Percentiles rank a stretch among this genome's conserved stretches.
Conservation (phyloP, 2,113 vertebrate species). For the Phainopepla nitens region DNA sequence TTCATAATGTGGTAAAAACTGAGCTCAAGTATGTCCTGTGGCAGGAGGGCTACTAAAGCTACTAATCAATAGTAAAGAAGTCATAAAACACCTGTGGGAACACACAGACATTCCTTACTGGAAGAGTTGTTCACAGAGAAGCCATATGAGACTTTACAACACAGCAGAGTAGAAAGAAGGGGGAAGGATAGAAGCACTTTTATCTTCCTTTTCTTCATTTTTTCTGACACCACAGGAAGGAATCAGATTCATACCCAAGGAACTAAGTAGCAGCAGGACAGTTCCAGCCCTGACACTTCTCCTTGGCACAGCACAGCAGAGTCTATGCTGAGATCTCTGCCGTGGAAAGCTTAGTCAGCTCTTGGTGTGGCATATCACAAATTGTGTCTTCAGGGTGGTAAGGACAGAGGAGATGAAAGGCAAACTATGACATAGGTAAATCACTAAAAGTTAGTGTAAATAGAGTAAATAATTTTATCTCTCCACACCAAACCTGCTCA, state of each 20-base stretch:
- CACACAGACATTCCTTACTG: accelerated
- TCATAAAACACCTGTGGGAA: background rate
- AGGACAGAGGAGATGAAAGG: background rate
- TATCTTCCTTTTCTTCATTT: background rate
- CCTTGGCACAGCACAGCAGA: background rate
- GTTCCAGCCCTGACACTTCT: background rate
- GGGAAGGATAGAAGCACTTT: background rate
- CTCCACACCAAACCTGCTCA: background rate
- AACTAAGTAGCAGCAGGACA: background rate
- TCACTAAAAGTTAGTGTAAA: background rate
- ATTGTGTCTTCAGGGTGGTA: background rate
- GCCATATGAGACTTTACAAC: accelerated
- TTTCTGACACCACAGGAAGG: background rate
- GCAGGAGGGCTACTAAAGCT: background rate
- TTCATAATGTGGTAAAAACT: background rate
- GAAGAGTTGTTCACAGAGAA: background rate
- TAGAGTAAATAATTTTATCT: background rate
- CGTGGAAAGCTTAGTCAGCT: background rate
- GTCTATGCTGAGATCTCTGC: background rate
- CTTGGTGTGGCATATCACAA: background rate
- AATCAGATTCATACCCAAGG: background rate
- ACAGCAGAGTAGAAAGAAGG: background rate
- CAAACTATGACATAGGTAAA: background rate
- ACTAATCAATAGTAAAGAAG: background rate
- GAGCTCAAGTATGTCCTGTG: background rate